Evolutionary conservation across 2,113 vertebrate species (phyloP), one percentile per base, ranked within the genome.

Genomic region (Lophochroa leadbeateri): DNA sequence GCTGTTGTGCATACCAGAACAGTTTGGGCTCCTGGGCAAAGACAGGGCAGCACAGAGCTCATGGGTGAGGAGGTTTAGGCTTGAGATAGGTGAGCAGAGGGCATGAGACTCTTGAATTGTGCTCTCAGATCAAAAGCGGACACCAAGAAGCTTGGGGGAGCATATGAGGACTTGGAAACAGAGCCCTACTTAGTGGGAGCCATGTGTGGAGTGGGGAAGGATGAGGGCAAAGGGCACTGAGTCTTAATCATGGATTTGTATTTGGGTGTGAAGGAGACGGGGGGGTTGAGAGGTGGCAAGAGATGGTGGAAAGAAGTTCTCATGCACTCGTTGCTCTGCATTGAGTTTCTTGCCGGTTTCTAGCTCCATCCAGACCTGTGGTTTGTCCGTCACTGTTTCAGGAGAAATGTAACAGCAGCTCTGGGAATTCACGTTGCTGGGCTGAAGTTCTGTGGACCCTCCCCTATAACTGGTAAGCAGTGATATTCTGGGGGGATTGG

Each of bases 341-440:
- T 63, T 46, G 92, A 85, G 84, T 87, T 95, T 86, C 97, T 81
- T 58, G 81, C 88, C 83, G 55, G 17, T 88, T 95, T 96, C 96
- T 95, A 96, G 96, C 91, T 97, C 88, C 76, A 83, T 97, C 93
- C 92, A 97, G 95, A 93, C 87, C 70, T 72, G 64, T 33, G 68
- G 33, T 91, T 96, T 95, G 97, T 96, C 97, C 96, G 97, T 96
- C 91, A 50, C 70, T n/a, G n/a, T 82, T 88, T 44, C 47, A 84
- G 81, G 70, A 80, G 41, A 88, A 69, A 92, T 93, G 94, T 92
- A 93, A 90, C 35, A 82, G 46, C 44, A 77, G 80, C 70, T 49
- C 74, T 67, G 67, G 81, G 74, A 85, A 76, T 50, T 76, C 53
- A 27, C 37, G 0, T 58, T 35, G 92, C 44, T 44, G 72, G 77